Conservation (phyloP, 1,140 invertebrate genomes). For the Megalopta genalis region DNA sequence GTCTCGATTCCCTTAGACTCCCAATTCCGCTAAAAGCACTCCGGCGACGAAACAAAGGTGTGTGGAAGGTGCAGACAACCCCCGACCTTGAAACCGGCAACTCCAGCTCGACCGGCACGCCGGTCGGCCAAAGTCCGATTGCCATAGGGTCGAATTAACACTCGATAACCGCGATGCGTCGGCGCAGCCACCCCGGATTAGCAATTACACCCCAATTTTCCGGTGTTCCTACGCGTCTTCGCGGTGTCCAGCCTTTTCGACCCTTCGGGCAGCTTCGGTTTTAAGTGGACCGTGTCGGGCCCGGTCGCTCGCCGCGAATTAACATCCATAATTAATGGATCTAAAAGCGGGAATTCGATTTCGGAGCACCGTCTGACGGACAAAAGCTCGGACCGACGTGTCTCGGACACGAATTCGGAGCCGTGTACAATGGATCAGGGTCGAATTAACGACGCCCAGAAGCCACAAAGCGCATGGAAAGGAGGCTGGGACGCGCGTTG, state of each 20-base stretch:
- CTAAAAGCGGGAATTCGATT: slow-evolving; percentile 2
- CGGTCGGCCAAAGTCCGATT: not conserved
- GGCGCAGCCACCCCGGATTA: not conserved
- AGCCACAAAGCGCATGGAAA: slow-evolving; percentile 20
- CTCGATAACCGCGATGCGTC: not conserved
- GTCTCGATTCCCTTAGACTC: too few species aligned
- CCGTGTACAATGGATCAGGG: slow-evolving; percentile 55
- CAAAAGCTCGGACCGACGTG: slow-evolving; percentile 12
- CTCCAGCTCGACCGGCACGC: not conserved
- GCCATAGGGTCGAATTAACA: not conserved
- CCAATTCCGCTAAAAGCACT: too few species aligned
- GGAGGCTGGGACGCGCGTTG: slow-evolving; percentile 38
- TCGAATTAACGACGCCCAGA: slow-evolving; percentile 53
- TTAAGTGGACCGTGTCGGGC: too few species aligned
- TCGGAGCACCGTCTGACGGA: not conserved
- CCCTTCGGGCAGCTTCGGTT: not conserved
- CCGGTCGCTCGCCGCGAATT: not conserved
- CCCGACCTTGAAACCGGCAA: not conserved
- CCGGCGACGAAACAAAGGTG: too few species aligned
- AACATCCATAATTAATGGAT: slow-evolving; percentile 37
- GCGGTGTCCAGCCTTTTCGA: not conserved
- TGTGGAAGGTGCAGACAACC: too few species aligned
- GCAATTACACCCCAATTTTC: slow-evolving; percentile 13
- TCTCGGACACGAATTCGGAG: slow-evolving; percentile 21
- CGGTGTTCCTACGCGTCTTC: not conserved